Conservation (phyloP, 2,888 invertebrate genomes). For the Tetrapedia diversipes region DNA sequence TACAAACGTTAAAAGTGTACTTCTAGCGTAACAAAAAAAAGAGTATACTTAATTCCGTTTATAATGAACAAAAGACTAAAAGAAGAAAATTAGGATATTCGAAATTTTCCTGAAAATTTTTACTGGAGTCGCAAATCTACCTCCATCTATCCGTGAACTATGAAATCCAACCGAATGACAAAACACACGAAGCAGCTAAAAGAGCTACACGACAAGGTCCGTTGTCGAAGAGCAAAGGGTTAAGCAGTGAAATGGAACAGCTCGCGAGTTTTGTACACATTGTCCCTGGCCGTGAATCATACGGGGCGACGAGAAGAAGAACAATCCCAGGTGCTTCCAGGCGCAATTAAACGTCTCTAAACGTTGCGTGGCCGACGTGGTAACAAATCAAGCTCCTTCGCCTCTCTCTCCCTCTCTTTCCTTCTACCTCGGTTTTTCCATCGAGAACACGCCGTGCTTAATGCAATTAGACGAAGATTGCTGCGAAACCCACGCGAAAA, state of each 20-base stretch:
- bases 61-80: no score
- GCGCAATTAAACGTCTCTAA: slow-evolving; percentile 58
- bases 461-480: slow-evolving; percentile 57
- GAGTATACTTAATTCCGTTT: no score
- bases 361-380: slow-evolving; percentile 32
- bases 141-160: no score
- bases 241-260: slow-evolving; percentile 5
- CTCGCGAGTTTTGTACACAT: slow-evolving; percentile 11
- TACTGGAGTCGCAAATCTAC: no score
- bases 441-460: slow-evolving; percentile 40
- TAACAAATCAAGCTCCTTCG: slow-evolving; percentile 44
- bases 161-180: no score
- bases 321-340: slow-evolving; percentile 42
- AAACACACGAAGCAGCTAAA: not conserved
- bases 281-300: slow-evolving; percentile 38
- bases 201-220: not conserved
- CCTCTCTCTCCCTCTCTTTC: not conserved
- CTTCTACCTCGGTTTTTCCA: no score
- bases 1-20: no score
- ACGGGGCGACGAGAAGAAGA: slow-evolving; percentile 13
- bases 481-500: slow-evolving; percentile 41
- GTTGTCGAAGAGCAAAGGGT: slow-evolving; percentile 1
- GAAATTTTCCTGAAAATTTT: no score
- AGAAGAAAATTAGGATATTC: no score
- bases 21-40: no score